Percentiles rank a stretch among this genome's conserved stretches.
phyloP scores from a whole-genome alignment of 1,140 invertebrate genomes.

The Fopius arisanus region DNA sequence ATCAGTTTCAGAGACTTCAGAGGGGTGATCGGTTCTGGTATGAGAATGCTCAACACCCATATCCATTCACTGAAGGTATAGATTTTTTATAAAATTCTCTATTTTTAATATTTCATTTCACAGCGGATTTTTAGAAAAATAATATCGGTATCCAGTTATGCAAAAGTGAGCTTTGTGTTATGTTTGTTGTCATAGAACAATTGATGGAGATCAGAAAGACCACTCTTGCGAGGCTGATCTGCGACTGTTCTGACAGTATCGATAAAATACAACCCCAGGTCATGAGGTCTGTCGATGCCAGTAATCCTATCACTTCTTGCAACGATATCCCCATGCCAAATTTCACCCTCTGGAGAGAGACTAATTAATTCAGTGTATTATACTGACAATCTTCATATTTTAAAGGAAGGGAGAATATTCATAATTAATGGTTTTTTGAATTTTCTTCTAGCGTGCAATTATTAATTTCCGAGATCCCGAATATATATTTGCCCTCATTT shows the following conservation, averaged over 20 bases:
- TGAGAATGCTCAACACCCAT: slow-evolving; percentile 72
- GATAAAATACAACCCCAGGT: slow-evolving; percentile 77
- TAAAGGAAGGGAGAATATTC: background rate
- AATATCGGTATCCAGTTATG: background rate
- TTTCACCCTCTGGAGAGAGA: slow-evolving; percentile 71
- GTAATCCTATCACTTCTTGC: slow-evolving; percentile 73
- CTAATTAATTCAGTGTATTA: background rate
- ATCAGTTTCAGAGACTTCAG: slow-evolving; percentile 85
- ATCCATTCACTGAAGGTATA: slow-evolving; percentile 76
- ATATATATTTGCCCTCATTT: too few relatives aligned
- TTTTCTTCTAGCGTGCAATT: too few relatives aligned
- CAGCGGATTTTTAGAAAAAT: background rate
- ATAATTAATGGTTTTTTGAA: background rate
- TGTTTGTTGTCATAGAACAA: slow-evolving; percentile 72
- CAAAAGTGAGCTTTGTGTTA: slow-evolving; percentile 2
- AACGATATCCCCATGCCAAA: slow-evolving; percentile 66
- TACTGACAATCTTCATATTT: background rate
- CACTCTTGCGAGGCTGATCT: slow-evolving; percentile 85
- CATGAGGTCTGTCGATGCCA: slow-evolving; percentile 71
- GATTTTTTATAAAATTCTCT: background rate
- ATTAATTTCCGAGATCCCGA: too few relatives aligned
- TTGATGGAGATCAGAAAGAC: slow-evolving; percentile 85
- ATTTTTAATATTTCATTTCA: too few relatives aligned
- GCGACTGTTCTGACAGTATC: slow-evolving; percentile 85
- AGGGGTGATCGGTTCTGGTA: slow-evolving; percentile 89